Conservation (phyloP, 2,888 invertebrate species). For the Acanthoscelides obtectus region DNA sequence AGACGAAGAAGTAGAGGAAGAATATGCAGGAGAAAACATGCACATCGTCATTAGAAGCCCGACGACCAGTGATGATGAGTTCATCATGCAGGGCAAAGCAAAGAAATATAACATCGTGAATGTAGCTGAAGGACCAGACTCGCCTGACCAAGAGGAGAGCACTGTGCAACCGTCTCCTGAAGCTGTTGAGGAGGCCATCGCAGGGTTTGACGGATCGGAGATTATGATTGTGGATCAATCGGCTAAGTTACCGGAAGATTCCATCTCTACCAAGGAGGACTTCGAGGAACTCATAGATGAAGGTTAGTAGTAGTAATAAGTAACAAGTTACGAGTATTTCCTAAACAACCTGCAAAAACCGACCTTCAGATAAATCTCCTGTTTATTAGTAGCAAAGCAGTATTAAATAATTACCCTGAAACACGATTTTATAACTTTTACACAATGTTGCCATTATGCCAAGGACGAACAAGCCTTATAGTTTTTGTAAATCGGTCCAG, state of each 20-base stretch:
- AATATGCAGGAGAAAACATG: conserved; percentile 34
- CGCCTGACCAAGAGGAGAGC: conserved; percentile 52
- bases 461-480: no score
- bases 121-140: conserved; percentile 51
- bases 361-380: no score
- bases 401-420: no score
- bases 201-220: conserved; percentile 53
- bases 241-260: conserved; percentile 59
- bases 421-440: no score
- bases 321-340: no score
- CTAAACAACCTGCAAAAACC: no score
- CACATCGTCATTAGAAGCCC: conserved; percentile 44
- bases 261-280: conserved; percentile 62
- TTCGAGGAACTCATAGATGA: conserved; percentile 63
- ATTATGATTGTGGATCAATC: conserved; percentile 60
- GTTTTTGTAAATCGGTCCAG: no score
- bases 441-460: no score
- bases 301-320: conserved; percentile 1
- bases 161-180: conserved; percentile 46
- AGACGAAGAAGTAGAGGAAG: conserved; percentile 42
- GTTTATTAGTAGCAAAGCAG: no score
- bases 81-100: conserved; percentile 42
- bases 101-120: conserved; percentile 42
- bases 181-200: conserved; percentile 47
- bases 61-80: conserved; percentile 45